A percentile compares a stretch with the other conserved stretches of the same genome.
Conservation (phyloP, 2,797 vertebrate genomes). For the Lates japonicus region DNA sequence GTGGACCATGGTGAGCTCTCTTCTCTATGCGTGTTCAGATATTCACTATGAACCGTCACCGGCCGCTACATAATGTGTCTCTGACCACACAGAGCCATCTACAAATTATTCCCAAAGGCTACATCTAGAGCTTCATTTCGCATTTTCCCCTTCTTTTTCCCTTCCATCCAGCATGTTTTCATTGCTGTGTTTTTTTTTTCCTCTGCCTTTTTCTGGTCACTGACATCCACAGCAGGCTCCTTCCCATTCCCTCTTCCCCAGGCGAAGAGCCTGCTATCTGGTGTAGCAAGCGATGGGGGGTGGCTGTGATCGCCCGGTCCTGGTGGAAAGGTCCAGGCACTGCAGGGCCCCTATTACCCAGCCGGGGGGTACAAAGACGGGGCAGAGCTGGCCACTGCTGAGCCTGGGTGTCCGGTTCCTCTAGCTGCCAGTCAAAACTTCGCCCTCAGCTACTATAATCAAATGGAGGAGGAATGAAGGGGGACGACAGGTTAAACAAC, state of each 20-base stretch:
- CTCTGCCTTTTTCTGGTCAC: conserved; percentile 71
- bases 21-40: conserved; percentile 26
- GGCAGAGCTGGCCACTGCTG: conserved; percentile 81
- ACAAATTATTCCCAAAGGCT: conserved; percentile 54
- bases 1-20: conserved; percentile 11
- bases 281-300: conserved; percentile 68
- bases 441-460: conserved; percentile 78
- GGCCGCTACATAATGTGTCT: conserved; percentile 32
- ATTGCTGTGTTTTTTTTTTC: conserved; percentile 19
- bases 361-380: conserved; percentile 80
- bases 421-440: conserved; percentile 84
- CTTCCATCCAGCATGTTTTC: conserved; percentile 65
- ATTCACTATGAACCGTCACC: conserved; percentile 10
- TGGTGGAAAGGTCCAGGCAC: conserved; percentile 80
- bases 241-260: conserved; percentile 79
- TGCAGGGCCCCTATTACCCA: conserved; percentile 76
- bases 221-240: conserved; percentile 81
- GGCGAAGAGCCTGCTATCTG: conserved; percentile 77
- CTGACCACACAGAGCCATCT: conserved; percentile 52
- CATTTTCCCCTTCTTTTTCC: conserved; percentile 26
- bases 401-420: conserved; percentile 84
- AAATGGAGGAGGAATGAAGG: conserved; percentile 72
- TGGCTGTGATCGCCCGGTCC: conserved; percentile 71
- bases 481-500: conserved; percentile 82
- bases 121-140: conserved; percentile 67